These are phyloP conservation scores for Myioborus melanocephalus DNA, from an alignment of 2,797 vertebrate species.

Conservation along the genomic window DNA sequence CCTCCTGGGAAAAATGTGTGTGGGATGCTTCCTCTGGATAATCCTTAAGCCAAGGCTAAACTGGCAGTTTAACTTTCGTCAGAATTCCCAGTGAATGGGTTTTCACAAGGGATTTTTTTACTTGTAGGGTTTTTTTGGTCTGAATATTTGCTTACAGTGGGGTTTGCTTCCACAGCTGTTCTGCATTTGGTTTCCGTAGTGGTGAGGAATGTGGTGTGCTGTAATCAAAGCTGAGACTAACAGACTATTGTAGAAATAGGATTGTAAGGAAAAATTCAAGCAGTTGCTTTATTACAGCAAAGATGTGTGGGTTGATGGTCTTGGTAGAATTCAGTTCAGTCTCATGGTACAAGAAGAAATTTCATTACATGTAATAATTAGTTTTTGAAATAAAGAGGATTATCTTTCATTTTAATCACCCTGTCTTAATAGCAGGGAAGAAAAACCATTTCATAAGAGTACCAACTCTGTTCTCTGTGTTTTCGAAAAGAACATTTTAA, in stretches of 20 bases:
- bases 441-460: background rate
- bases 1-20: background rate
- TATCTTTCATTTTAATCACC: slow-evolving; percentile 36
- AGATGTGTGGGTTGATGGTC: background rate
- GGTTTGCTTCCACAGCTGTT: slow-evolving; percentile 28
- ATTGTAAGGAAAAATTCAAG: background rate
- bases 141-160: background rate
- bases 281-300: background rate
- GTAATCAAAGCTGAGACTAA: background rate
- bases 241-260: background rate
- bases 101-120: background rate
- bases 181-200: background rate
- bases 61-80: background rate
- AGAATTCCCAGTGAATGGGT: background rate
- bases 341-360: background rate
- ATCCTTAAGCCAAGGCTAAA: background rate
- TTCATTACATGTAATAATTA: slow-evolving; percentile 6
- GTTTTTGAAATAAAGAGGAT: slow-evolving; percentile 6
- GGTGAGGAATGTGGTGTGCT: background rate
- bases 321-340: background rate
- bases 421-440: background rate
- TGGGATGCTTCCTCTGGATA: background rate
- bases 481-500: background rate
- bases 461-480: background rate
- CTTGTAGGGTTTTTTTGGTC: background rate